Base-by-base conservation (phyloP, 2,888 invertebrate genomes). In the Sussaba pulchella region DNA sequence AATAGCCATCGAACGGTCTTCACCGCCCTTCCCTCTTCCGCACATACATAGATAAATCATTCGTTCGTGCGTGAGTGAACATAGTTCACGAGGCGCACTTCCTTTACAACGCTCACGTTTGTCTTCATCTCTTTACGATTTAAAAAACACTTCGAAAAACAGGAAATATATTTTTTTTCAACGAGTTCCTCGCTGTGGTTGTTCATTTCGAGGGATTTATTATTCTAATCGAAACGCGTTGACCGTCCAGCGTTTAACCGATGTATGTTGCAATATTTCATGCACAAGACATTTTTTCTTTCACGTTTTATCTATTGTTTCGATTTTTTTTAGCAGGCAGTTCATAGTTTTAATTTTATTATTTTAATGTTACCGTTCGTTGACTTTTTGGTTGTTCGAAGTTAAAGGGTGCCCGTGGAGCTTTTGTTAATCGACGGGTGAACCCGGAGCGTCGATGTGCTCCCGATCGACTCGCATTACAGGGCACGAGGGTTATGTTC, bases 401-500 rank as follows among this genome's bases (percentile, higher is more conserved):
- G n/a, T n/a, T 57, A 26, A 54, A 66, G 73, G 64, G 57, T 64
- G 45, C 54, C n/a, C 64, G 57, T 26, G 64, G 54, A 43, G 61
- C 64, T 73, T 73, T 64, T 61, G 54, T 54, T 52, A 64, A 72
- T 52, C 26, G 41, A 41, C 43, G 43, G 45, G 43, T 12, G 21
- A 21, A 21, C 39, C 36, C 61, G 12, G 61, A 72, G 26, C 63
- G 43, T 45, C 54, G 57, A 73, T 64, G 64, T 36, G 43, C 54
- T 73, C n/a, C n/a, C 73, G 64, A 73, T 66, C 12, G 52, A 57
- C 54, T 64, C 45, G 54, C 54, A 31, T 45, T 57, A 64, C 73
- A 54, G 43, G 64, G 36, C 17, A 50, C 61, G 54, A 43, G 41
- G 73, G 24, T n/a, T n/a, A 31, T 6, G 31, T 39, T 1, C 43